A percentile compares a stretch with the other conserved stretches of the same genome.
These are phyloP conservation scores for Psittacula echo DNA, from an alignment of 2,797 vertebrate genomes.

Conservation along the genomic window DNA sequence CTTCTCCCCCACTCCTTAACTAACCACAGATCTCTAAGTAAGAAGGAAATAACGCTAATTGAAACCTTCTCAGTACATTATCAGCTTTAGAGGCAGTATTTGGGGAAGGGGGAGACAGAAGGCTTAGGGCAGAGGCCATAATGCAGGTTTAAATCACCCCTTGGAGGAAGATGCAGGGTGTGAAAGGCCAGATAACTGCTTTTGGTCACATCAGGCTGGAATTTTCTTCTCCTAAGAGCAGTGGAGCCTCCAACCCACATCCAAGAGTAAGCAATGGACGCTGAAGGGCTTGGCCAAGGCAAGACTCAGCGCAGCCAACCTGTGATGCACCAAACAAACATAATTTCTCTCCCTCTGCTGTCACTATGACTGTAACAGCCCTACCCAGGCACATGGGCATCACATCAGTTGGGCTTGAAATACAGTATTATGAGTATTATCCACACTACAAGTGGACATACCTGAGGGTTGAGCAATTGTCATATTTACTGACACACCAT, in stretches of 20 bases:
- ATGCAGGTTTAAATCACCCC: conserved; percentile 22
- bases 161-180: conserved; percentile 31
- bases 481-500: background rate
- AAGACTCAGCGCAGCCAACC: background rate
- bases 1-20: background rate
- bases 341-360: background rate
- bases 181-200: background rate
- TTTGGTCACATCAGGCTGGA: background rate
- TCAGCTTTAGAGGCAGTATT: background rate
- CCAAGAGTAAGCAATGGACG: background rate
- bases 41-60: conserved; percentile 56
- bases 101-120: conserved; percentile 29
- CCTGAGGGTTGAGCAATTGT: background rate
- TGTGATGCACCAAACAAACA: background rate
- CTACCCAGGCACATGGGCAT: fast-evolving
- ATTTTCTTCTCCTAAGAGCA: background rate
- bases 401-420: background rate
- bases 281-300: background rate
- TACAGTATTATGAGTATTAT: background rate
- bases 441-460: fast-evolving
- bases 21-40: conserved; percentile 57
- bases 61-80: conserved; percentile 64
- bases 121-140: background rate
- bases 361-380: background rate
- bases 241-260: background rate